Percentiles rank a stretch among this genome's conserved stretches.
phyloP scores from a whole-genome alignment of 2,797 vertebrate species.

The Myiotriccus ornatus region DNA sequence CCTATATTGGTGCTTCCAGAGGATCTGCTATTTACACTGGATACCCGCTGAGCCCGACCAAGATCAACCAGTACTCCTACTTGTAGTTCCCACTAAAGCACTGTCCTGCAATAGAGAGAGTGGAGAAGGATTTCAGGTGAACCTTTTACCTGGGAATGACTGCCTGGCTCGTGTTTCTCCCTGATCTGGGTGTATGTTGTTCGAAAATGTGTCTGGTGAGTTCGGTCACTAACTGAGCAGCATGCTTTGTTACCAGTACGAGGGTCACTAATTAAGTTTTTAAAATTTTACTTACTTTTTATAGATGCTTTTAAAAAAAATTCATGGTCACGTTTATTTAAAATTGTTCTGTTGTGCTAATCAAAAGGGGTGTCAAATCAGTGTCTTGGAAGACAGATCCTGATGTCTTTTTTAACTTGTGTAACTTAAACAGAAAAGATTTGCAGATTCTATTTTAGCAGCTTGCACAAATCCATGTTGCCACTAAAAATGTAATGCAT shows the following conservation, averaged over 20 bases:
- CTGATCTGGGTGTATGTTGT: constrained; percentile 65
- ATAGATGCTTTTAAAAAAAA: constrained; percentile 72
- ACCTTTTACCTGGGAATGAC: constrained; percentile 60
- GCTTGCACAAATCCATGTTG: constrained; percentile 63
- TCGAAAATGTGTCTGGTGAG: constrained; percentile 63
- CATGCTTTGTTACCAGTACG: constrained; percentile 41
- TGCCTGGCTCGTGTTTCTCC: constrained; percentile 72
- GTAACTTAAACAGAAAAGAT: constrained; percentile 44
- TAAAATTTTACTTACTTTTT: constrained; percentile 71
- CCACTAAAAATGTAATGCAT: constrained; percentile 51
- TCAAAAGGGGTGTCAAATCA: constrained; percentile 46
- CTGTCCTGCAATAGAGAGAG: constrained; percentile 44
- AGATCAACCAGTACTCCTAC: constrained; percentile 94
- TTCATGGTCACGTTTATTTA: constrained; percentile 65
- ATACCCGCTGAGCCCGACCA: constrained; percentile 93
- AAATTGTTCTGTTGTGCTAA: constrained; percentile 66
- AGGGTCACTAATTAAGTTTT: constrained; percentile 66
- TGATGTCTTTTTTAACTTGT: constrained; percentile 49
- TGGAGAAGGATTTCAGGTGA: constrained; percentile 64
- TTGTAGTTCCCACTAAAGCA: constrained; percentile 74
- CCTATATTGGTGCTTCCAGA: constrained; percentile 87
- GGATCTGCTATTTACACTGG: constrained; percentile 88
- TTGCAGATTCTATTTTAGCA: constrained; percentile 67
- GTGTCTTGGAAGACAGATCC: constrained; percentile 25
- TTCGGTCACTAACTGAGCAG: constrained; percentile 55